Evolutionary conservation across 2,113 vertebrate genomes (phyloP), one percentile per base, ranked within the genome.

Genomic region (Catagonus wagneri): DNA sequence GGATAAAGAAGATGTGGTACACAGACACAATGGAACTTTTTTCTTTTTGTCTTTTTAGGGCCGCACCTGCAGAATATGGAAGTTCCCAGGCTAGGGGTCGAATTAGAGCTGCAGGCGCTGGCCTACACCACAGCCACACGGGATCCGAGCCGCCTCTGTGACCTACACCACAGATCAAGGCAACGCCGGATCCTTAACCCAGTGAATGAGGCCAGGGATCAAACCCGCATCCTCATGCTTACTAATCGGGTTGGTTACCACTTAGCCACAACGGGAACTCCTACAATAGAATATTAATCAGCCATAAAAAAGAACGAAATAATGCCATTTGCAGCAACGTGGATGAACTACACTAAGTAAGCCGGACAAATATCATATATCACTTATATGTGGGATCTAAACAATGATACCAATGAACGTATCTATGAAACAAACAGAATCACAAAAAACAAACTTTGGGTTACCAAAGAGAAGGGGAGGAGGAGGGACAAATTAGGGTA

Each of bases 21-120:
- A 6, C 1, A 50, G 4, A 0, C 10, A 17, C 1, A 50, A 13
- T 3, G 50, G 44, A 44, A 44, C n/a, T n/a, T 44, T 44, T 44
- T 44, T 44, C 8, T 44, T 44, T 44, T 44, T 44, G 44, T 44
- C 44, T 44, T 44, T 44, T 44, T 44, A n/a, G n/a, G n/a, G n/a
- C n/a, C n/a, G n/a, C n/a, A n/a, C n/a, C n/a, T n/a, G n/a, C n/a
- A n/a, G n/a, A n/a, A n/a, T 44, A 44, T 8, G 44, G 44, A 44
- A 44, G 44, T 44, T 44, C 44, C 44, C 44, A 44, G 44, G 44
- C 44, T 44, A 44, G 44, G 44, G 44, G 44, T 44, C 8, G 44
- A 44, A 44, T 44, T 8, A 44, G 44, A 44, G 44, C 44, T 44
- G 44, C 44, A 44, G 44, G 5, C 8, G 44, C 44, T 8, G 44